phyloP scores from a whole-genome alignment of 2,113 vertebrate genomes.

The Nestor notabilis region DNA sequence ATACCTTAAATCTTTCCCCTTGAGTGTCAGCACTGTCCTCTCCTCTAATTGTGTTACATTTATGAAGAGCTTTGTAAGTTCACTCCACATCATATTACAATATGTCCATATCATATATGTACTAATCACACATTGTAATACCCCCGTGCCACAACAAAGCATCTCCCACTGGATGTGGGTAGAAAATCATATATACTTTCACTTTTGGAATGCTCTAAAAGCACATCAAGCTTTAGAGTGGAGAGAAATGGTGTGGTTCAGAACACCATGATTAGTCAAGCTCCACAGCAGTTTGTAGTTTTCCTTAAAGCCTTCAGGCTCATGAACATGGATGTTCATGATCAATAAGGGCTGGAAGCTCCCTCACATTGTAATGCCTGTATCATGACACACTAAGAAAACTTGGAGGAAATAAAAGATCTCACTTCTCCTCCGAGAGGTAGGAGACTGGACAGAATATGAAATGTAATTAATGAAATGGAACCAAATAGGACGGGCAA shows the following conservation, averaged over 20 bases:
- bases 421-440: background rate
- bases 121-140: background rate
- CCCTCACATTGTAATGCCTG: fast-evolving
- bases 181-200: background rate
- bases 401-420: background rate
- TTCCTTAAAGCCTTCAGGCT: background rate
- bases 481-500: background rate
- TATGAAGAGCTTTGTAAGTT: background rate
- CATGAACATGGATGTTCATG: background rate
- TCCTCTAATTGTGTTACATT: background rate
- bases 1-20: background rate
- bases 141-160: background rate
- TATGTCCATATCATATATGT: background rate
- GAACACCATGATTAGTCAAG: background rate
- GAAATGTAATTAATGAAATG: background rate
- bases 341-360: background rate
- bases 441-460: background rate
- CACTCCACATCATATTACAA: background rate
- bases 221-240: background rate
- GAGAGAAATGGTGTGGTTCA: background rate
- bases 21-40: background rate
- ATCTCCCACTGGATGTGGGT: background rate
- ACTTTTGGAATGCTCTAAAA: background rate
- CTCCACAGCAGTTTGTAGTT: background rate
- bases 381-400: background rate